Evolutionary conservation across 2,797 vertebrate genomes (phyloP), one percentile per base, ranked within the genome.

Genomic region (Lacerta bilineata): DNA sequence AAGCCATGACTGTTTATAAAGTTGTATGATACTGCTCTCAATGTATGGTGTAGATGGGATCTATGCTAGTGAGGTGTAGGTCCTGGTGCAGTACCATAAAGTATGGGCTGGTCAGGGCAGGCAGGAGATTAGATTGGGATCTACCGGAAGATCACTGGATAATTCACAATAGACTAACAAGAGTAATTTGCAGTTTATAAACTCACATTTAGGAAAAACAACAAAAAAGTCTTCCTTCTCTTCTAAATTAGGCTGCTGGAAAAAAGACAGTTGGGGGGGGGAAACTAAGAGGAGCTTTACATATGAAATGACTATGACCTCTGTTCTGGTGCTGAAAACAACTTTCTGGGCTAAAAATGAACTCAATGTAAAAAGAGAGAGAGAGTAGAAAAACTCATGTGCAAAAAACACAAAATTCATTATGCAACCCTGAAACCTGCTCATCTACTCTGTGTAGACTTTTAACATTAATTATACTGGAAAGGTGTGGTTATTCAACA

Each of bases 401-500:
- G 33, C 13, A 36, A 25, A 36, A 25, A 33, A 36, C 69, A 72
- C 15, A 33, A 72, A 72, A 15, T n/a, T 18, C 17, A 33, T 71
- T 18, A 23, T 18, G 5, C 18, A 25, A 29, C 66, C 66, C 23
- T 69, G 66, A 4, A 69, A 15, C 43, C 36, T 25, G 27, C 3
- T 39, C 23, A 77, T 55, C 39, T 80, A 71, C 10, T 77, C 18
- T 78, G 29, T 41, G 33, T 5, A 61, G 59, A 39, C 27, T 43
- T 66, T 20, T 75, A 76, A 76, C 66, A 72, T 55, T 64, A 77
- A 25, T 85, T 85, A 66, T 76, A 66, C n/a, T 83, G n/a, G 29
- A 66, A 76, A 68, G 8, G 23, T 83, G n/a, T 36, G 72, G 61
- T 66, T 83, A 46, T 20, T 87, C 59, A 66, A 66, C 43, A 76